These are phyloP conservation scores for Holotrichia oblita DNA, from an alignment of 1,140 invertebrate species.

Conservation along the genomic window DNA sequence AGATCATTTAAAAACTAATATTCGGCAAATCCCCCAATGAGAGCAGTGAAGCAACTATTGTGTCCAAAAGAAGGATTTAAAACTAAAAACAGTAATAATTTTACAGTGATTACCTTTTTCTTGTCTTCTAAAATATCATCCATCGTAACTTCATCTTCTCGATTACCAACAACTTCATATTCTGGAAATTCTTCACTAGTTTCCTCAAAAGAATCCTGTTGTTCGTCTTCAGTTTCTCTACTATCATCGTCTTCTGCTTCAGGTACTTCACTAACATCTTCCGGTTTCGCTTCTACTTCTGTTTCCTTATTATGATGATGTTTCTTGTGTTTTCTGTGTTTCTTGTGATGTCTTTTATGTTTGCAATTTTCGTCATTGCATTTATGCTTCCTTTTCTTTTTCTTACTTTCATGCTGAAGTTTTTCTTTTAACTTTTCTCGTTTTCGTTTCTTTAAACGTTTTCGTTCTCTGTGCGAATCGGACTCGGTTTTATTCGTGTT, in stretches of 20 bases:
- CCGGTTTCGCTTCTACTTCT: conserved; percentile 54
- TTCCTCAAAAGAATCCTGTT: conserved; percentile 51
- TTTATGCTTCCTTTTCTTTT: conserved; percentile 77
- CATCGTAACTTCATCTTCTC: conserved; percentile 59
- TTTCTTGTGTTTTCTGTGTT: conserved; percentile 80
- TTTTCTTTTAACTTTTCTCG: conserved; percentile 72
- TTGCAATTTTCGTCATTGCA: conserved; percentile 76
- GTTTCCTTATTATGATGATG: conserved; percentile 70
- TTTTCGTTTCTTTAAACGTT: conserved; percentile 75
- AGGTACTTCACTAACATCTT: conserved; percentile 44
- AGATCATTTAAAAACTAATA: too few relatives aligned
- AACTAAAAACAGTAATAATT: neutral
- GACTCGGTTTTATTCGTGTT: conserved; percentile 50
- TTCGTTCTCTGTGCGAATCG: conserved; percentile 68
- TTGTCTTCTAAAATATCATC: conserved; percentile 55
- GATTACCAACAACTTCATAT: conserved; percentile 52
- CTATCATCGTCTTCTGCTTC: conserved; percentile 59
- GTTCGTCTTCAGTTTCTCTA: conserved; percentile 60
- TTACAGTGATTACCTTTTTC: conserved; percentile 48
- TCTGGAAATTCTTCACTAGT: conserved; percentile 50
- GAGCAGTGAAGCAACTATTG: too few relatives aligned
- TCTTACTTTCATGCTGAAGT: conserved; percentile 65
- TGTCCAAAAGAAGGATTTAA: too few relatives aligned
- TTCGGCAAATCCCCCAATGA: too few relatives aligned
- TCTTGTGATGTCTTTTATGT: conserved; percentile 76